A percentile compares a stretch with the other conserved stretches of the same genome.
These are phyloP conservation scores for Galleria mellonella DNA, from an alignment of 1,140 invertebrate species.

Conservation along the genomic window DNA sequence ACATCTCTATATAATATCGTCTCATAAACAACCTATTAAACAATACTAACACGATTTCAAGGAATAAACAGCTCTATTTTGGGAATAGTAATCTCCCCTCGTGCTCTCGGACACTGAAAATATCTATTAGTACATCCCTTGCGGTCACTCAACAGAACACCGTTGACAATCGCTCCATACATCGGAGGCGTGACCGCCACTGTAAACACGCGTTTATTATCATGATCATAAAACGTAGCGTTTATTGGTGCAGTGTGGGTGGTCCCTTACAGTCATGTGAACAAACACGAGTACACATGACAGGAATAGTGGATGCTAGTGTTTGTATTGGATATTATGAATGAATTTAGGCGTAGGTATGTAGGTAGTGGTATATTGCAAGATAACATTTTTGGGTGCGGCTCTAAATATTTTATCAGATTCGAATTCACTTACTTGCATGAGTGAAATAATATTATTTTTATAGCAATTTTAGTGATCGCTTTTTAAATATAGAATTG, in stretches of 20 bases:
- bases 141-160: too few relatives aligned
- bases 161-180: too few relatives aligned
- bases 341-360: constrained; percentile 2
- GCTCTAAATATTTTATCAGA: constrained; percentile 1
- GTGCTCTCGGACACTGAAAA: too few relatives aligned
- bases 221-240: constrained; percentile 38
- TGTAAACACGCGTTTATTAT: constrained; percentile 53
- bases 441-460: too few relatives aligned
- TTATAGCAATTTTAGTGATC: too few relatives aligned
- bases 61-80: too few relatives aligned
- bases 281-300: constrained; percentile 20
- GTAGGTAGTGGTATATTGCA: background rate
- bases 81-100: too few relatives aligned
- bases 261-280: constrained; percentile 34
- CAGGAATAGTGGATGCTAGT: constrained; percentile 22
- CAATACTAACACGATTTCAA: too few relatives aligned
- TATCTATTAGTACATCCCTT: too few relatives aligned
- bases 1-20: too few relatives aligned
- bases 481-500: too few relatives aligned
- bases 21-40: too few relatives aligned
- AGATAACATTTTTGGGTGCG: background rate
- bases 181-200: constrained; percentile 13
- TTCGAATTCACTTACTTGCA: constrained; percentile 3
- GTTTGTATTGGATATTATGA: constrained; percentile 23
- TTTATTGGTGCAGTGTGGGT: constrained; percentile 48